phyloP scores from a whole-genome alignment of 1,140 invertebrate genomes.

The Cherax destructor region DNA sequence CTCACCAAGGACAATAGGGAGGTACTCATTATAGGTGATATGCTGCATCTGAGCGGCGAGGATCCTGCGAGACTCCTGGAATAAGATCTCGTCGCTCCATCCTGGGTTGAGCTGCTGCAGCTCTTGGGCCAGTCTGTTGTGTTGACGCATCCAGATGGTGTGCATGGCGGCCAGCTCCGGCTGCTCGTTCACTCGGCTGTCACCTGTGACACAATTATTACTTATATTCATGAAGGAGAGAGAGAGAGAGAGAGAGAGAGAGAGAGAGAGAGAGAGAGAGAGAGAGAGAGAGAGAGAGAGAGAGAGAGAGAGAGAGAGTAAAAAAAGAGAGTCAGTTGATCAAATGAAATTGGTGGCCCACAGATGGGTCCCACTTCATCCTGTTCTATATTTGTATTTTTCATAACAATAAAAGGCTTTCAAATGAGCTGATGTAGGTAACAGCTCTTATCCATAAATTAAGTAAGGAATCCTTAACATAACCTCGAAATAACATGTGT shows the following conservation, averaged over 20 bases:
- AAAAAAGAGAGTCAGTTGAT: background rate
- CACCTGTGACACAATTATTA: constrained; percentile 75
- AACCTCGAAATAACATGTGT: no score
- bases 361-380: no score
- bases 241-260: background rate
- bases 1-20: constrained; percentile 75
- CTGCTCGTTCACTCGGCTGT: constrained; percentile 81
- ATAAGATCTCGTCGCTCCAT: constrained; percentile 78
- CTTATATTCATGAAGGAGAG: constrained; percentile 22
- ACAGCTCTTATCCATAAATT: no score
- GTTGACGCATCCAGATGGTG: constrained; percentile 79
- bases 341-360: no score
- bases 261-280: background rate
- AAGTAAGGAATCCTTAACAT: no score
- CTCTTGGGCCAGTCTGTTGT: constrained; percentile 77
- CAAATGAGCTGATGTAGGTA: no score
- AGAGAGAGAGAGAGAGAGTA: constrained; percentile 3
- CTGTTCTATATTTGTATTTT: no score
- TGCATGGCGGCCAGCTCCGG: constrained; percentile 76
- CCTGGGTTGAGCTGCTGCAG: constrained; percentile 77
- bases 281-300: background rate
- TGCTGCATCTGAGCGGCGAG: constrained; percentile 79
- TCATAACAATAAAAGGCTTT: no score
- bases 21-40: constrained; percentile 79
- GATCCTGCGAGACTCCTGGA: constrained; percentile 75